A percentile compares a stretch with the other conserved stretches of the same genome.
Evolutionary conservation across 2,888 invertebrate genomes (phyloP).

Genomic region (Epinotia ramella): DNA sequence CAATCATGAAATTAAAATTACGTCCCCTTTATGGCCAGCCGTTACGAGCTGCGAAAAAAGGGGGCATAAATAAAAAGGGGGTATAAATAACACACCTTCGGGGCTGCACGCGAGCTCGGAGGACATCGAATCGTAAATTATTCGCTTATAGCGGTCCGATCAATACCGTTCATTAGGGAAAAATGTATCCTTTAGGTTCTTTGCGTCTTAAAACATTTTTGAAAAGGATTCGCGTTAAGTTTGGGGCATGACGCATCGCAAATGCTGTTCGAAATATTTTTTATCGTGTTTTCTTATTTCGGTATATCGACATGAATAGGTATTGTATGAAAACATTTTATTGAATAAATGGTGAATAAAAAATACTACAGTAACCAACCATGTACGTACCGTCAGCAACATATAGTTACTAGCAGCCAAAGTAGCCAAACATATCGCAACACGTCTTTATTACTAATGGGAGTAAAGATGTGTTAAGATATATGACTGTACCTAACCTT

Average conservation of each 20-base stretch:
- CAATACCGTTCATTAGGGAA: slow-evolving; percentile 83
- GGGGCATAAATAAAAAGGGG: slow-evolving; percentile 83
- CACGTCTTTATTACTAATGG: no score
- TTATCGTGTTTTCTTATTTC: neutral
- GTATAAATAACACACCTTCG: slow-evolving; percentile 84
- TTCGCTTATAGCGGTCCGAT: slow-evolving; percentile 77
- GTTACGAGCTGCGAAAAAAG: slow-evolving; percentile 86
- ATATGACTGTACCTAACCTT: no score
- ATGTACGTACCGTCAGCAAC: no score
- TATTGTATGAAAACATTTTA: no score
- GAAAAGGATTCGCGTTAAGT: slow-evolving; percentile 19
- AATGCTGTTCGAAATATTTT: neutral
- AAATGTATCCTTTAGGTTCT: slow-evolving; percentile 73
- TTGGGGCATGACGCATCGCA: slow-evolving; percentile 4
- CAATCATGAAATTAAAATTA: slow-evolving; percentile 85
- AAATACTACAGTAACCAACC: no score
- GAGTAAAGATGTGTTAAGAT: no score
- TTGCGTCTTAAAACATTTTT: slow-evolving; percentile 49
- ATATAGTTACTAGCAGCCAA: no score
- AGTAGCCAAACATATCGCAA: no score
- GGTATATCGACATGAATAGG: neutral
- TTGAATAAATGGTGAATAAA: no score
- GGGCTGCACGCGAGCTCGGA: slow-evolving; percentile 74
- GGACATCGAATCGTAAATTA: slow-evolving; percentile 77
- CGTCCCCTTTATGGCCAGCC: slow-evolving; percentile 81